Evolutionary conservation across 2,888 invertebrate species (phyloP).

Genomic region (Melieria omissa): DNA sequence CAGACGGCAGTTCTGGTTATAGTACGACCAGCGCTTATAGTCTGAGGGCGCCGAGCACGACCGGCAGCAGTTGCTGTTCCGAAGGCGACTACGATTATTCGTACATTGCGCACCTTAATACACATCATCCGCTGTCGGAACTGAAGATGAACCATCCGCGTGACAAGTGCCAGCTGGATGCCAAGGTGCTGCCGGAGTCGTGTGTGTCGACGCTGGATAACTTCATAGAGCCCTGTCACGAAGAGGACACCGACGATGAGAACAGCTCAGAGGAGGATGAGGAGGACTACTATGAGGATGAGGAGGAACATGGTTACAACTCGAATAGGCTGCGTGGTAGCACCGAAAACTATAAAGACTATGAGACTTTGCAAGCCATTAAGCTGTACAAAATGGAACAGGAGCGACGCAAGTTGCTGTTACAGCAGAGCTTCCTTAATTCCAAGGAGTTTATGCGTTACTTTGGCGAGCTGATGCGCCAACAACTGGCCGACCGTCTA

Average conservation of each 20-base stretch:
- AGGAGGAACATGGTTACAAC: conserved; percentile 9
- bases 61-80: conserved; percentile 31
- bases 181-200: conserved; percentile 57
- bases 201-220: conserved; percentile 58
- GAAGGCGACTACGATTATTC: conserved; percentile 68
- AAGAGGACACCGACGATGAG: conserved; percentile 51
- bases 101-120: conserved; percentile 72
- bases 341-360: conserved; percentile 44
- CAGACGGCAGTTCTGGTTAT: conserved; percentile 57
- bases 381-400: conserved; percentile 48
- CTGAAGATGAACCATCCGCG: conserved; percentile 48
- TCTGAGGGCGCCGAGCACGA: conserved; percentile 28
- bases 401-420: conserved; percentile 47
- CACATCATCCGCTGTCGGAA: conserved; percentile 69
- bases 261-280: conserved; percentile 46
- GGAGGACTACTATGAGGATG: conserved; percentile 7
- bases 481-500: conserved; percentile 71
- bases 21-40: conserved; percentile 47
- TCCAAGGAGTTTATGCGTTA: conserved; percentile 77
- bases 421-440: conserved; percentile 68
- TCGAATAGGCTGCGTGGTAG: background rate
- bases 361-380: conserved; percentile 53
- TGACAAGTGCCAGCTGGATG: conserved; percentile 42
- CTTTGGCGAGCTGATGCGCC: conserved; percentile 73
- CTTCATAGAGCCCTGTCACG: conserved; percentile 53